A percentile compares a stretch with the other conserved stretches of the same genome.
Evolutionary conservation across 2,797 vertebrate species (phyloP).

Genomic region (Oryzias sinensis): DNA sequence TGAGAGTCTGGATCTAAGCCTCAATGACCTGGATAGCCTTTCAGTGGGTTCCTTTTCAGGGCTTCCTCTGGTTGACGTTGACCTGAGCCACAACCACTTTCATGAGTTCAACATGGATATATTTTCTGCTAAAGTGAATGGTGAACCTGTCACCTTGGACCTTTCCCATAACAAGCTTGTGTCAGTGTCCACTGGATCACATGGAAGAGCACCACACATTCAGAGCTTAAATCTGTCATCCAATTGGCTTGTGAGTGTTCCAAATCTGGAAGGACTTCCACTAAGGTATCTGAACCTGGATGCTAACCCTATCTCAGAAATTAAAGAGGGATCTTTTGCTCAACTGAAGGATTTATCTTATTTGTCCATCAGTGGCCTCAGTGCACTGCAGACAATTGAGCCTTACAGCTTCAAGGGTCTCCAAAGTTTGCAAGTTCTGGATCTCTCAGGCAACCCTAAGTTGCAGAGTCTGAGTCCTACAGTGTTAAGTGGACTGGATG

Average conservation of each 20-base stretch:
- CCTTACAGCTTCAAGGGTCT: constrained; percentile 82
- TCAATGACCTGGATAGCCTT: constrained; percentile 85
- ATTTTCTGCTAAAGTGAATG: constrained; percentile 82
- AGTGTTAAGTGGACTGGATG: constrained; percentile 82
- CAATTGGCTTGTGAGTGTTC: constrained; percentile 80
- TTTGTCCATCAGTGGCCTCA: constrained; percentile 84
- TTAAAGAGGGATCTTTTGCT: constrained; percentile 78
- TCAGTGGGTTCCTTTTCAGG: constrained; percentile 82
- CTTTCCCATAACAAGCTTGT: constrained; percentile 86
- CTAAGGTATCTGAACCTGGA: constrained; percentile 90
- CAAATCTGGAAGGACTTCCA: constrained; percentile 80
- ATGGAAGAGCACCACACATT: constrained; percentile 73
- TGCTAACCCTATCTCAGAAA: constrained; percentile 79
- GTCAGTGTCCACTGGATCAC: constrained; percentile 57
- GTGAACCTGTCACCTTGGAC: constrained; percentile 85
- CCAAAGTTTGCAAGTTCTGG: constrained; percentile 85
- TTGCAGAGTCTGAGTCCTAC: constrained; percentile 77
- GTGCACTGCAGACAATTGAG: constrained; percentile 73
- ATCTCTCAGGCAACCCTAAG: constrained; percentile 86
- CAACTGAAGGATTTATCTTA: constrained; percentile 85
- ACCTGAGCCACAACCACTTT: constrained; percentile 91
- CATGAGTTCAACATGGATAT: constrained; percentile 78
- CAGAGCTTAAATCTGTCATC: constrained; percentile 88
- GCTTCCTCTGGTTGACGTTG: constrained; percentile 87
- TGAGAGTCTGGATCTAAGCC: constrained; percentile 92